Conservation (phyloP, 2,888 invertebrate genomes). For the Mesoligia furuncula region DNA sequence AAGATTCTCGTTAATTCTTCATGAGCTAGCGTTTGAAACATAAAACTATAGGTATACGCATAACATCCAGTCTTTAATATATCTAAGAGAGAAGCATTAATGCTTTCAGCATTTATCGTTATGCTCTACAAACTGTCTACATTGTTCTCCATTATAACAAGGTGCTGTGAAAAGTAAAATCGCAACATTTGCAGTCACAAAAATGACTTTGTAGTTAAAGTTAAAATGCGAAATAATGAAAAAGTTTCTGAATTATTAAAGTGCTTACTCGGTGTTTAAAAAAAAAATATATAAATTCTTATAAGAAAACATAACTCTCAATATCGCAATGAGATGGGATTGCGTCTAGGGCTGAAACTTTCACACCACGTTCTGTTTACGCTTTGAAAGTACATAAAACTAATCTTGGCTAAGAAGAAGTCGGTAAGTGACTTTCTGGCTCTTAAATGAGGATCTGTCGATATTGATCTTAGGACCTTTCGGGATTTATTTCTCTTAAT, state of each 20-base stretch:
- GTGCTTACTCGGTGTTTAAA: constrained; percentile 26
- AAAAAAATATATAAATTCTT: constrained; percentile 34
- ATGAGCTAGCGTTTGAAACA: neutral
- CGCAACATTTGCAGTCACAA: constrained; percentile 17
- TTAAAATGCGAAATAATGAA: constrained; percentile 27
- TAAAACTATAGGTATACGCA: neutral
- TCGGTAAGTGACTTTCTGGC: constrained; percentile 59
- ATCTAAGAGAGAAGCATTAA: neutral
- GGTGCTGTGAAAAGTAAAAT: constrained; percentile 23
- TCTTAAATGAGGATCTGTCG: constrained; percentile 64
- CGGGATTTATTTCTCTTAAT: too few species aligned
- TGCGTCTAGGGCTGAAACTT: constrained; percentile 63
- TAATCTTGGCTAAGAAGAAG: constrained; percentile 66
- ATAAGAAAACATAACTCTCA: constrained; percentile 43
- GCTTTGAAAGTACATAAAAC: constrained; percentile 67
- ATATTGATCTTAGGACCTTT: constrained; percentile 12
- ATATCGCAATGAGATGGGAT: constrained; percentile 60
- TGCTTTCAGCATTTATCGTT: neutral
- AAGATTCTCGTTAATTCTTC: neutral
- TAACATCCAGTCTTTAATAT: neutral
- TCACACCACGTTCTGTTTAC: constrained; percentile 64
- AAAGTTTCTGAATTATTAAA: constrained; percentile 35
- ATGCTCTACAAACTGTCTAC: neutral
- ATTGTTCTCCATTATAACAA: constrained; percentile 18
- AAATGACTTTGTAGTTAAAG: constrained; percentile 36